These are phyloP conservation scores for Eptatretus burgeri DNA, from an alignment of 2,113 vertebrate species.

Conservation along the genomic window DNA sequence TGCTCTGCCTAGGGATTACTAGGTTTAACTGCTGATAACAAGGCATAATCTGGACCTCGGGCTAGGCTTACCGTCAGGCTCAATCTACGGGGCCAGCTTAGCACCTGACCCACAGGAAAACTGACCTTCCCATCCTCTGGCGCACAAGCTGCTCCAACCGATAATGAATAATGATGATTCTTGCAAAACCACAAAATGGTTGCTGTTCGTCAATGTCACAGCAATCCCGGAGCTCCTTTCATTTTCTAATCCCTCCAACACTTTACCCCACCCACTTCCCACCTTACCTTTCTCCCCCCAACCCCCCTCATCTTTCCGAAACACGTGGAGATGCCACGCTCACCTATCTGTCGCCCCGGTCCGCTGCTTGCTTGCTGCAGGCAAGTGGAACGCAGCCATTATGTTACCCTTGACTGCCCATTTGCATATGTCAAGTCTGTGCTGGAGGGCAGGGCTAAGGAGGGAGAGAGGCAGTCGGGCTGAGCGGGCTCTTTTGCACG, in stretches of 20 bases:
- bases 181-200: no score
- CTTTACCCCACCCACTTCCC: background rate
- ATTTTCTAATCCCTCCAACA: background rate
- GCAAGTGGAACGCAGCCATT: background rate
- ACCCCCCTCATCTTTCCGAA: background rate
- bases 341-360: no score
- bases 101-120: slow-evolving; percentile 1
- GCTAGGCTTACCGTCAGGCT: slow-evolving; percentile 4
- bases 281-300: background rate
- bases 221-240: background rate
- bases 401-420: background rate
- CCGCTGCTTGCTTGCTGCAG: no score
- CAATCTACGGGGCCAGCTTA: slow-evolving; percentile 6
- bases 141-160: no score
- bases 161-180: no score
- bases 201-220: background rate
- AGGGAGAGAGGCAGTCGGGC: background rate
- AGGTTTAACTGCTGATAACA: slow-evolving; percentile 4
- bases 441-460: background rate
- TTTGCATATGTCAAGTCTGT: slow-evolving; percentile 7
- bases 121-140: no score
- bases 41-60: slow-evolving; percentile 4
- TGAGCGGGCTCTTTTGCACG: background rate
- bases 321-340: background rate
- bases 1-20: slow-evolving; percentile 4